Percentiles rank a stretch among this genome's conserved stretches.
Evolutionary conservation across 2,113 vertebrate genomes (phyloP).

Genomic region (Apaloderma vittatum): DNA sequence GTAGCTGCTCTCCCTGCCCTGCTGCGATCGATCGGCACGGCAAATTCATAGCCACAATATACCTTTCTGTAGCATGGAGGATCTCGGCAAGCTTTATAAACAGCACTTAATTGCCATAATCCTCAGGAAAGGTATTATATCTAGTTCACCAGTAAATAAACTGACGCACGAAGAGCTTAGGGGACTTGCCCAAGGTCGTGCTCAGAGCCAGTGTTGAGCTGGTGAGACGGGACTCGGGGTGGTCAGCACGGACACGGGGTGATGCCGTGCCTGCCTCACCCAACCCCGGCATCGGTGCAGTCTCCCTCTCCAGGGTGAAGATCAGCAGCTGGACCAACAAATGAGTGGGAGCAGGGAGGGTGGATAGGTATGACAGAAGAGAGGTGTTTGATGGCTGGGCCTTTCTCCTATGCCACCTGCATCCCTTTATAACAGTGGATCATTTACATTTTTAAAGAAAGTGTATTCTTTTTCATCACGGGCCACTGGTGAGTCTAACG

Average conservation of each 20-base stretch:
- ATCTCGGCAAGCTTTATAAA: not conserved
- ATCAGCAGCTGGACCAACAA: slow-evolving; percentile 9
- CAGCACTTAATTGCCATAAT: slow-evolving; percentile 63
- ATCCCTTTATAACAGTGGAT: slow-evolving; percentile 62
- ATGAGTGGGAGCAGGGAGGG: not conserved
- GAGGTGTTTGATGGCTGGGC: slow-evolving; percentile 60
- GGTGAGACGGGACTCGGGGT: not conserved
- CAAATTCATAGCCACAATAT: slow-evolving; percentile 4
- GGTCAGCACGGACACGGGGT: fast-evolving
- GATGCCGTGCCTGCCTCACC: not conserved
- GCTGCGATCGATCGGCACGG: not conserved
- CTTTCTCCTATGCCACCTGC: slow-evolving; percentile 63
- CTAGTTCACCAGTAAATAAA: slow-evolving; percentile 59
- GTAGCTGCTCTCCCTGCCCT: not conserved
- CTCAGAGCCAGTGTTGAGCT: not conserved
- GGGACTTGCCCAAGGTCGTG: slow-evolving; percentile 63
- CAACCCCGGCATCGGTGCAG: fast-evolving
- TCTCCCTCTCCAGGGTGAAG: not conserved
- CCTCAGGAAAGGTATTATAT: slow-evolving; percentile 62
- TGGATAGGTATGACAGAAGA: slow-evolving; percentile 28
- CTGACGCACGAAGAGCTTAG: slow-evolving; percentile 52
- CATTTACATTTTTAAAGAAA: slow-evolving; percentile 75
- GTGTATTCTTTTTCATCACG: slow-evolving; percentile 72
- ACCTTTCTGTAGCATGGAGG: not conserved
- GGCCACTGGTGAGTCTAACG: slow-evolving; percentile 33